A percentile compares a stretch with the other conserved stretches of the same genome.
Evolutionary conservation across 2,888 invertebrate species (phyloP).

Genomic region (Amitus sp.): DNA sequence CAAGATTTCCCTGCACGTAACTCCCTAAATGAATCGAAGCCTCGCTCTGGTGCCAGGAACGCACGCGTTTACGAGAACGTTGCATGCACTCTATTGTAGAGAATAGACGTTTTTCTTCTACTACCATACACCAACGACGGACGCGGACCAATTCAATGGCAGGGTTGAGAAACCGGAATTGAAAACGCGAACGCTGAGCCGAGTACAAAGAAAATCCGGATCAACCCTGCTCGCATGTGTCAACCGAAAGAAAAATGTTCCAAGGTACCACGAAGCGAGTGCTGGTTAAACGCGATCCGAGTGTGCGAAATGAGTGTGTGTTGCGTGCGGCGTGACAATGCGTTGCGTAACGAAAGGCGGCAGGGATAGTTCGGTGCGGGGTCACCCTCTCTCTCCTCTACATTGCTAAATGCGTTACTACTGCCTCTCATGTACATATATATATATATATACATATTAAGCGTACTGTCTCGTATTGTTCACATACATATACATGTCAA

Average conservation of each 20-base stretch:
- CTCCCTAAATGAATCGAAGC: no score
- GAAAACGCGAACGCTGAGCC: no score
- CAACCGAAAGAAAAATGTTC: not conserved
- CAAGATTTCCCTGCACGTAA: no score
- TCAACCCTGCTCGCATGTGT: constrained; percentile 6
- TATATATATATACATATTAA: constrained; percentile 52
- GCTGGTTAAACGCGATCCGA: constrained; percentile 22
- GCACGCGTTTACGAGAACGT: constrained; percentile 26
- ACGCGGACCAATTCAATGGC: constrained; percentile 10
- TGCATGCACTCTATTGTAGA: constrained; percentile 42
- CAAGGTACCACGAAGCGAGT: constrained; percentile 5
- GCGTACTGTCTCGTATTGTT: constrained; percentile 34
- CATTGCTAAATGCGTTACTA: constrained; percentile 60
- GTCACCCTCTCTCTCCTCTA: constrained; percentile 59
- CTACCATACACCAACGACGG: constrained; percentile 19
- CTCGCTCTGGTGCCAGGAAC: constrained; percentile 26
- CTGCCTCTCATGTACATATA: constrained; percentile 63
- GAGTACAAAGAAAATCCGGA: no score
- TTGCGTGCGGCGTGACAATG: constrained; percentile 34
- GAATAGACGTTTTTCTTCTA: constrained; percentile 38
- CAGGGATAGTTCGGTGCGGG: constrained; percentile 60
- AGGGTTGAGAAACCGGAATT: constrained; percentile 14
- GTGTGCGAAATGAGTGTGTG: constrained; percentile 30
- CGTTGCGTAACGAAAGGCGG: constrained; percentile 53
- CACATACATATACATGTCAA: constrained; percentile 36